These are phyloP conservation scores for Mactra quadrangularis DNA, from an alignment of 1,140 invertebrate species.

Conservation along the genomic window DNA sequence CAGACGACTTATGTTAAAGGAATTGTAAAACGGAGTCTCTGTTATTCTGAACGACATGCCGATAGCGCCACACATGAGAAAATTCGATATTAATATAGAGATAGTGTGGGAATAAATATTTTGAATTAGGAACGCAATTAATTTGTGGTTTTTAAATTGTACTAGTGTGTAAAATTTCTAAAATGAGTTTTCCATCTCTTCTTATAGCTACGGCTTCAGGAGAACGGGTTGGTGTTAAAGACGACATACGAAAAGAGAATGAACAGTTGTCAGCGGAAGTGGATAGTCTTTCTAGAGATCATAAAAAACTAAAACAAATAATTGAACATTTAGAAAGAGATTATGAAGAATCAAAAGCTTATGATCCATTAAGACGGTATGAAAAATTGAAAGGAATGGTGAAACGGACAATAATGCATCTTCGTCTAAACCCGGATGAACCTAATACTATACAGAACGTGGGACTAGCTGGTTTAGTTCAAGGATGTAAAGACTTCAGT, in stretches of 20 bases:
- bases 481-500: constrained; percentile 69
- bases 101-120: too few relatives aligned
- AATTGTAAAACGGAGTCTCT: too few relatives aligned
- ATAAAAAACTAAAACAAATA: constrained; percentile 75
- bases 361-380: constrained; percentile 79
- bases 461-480: constrained; percentile 65
- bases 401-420: constrained; percentile 78
- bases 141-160: too few relatives aligned
- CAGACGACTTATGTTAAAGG: too few relatives aligned
- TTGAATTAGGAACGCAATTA: too few relatives aligned
- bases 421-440: constrained; percentile 76
- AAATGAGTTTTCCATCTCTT: constrained; percentile 67
- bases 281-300: constrained; percentile 69
- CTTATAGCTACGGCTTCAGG: constrained; percentile 63
- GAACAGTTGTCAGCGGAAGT: constrained; percentile 73
- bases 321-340: constrained; percentile 77
- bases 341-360: constrained; percentile 79
- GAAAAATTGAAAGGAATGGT: constrained; percentile 78
- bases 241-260: constrained; percentile 70
- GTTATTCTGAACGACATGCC: too few relatives aligned
- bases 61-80: too few relatives aligned
- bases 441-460: constrained; percentile 45
- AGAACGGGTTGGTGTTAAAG: constrained; percentile 60
- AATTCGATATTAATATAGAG: too few relatives aligned
- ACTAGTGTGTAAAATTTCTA: neutral